Base-by-base conservation (phyloP, 2,888 invertebrate species). In the Drosophila buzzatii region DNA sequence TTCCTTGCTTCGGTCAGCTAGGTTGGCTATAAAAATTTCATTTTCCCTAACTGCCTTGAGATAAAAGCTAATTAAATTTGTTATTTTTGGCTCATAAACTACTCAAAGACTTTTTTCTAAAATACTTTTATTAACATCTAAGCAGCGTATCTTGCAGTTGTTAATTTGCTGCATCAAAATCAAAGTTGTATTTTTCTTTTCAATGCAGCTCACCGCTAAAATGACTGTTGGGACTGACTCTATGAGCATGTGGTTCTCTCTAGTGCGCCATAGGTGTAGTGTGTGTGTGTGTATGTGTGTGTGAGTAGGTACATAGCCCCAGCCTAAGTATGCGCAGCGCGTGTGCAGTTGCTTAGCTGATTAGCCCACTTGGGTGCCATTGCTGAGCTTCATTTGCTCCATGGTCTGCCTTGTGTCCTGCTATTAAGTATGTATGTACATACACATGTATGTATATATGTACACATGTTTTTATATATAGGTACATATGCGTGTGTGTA, bases 281-380 rank as follows among this genome's bases (percentile, higher is more conserved):
- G 6, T 47, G 47, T 47, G 16, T 27, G 9, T 47, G 45, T 45
- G 16, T 23, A 16, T 45, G 12, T 60, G 51, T 20, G 37, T 35
- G 12, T n/a, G 37, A 23, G 52, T 23, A 1, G 2, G 16, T 23
- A 18, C 1, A 18, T 16, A 41, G 2, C 39, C 31, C 35, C 42
- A 44, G 23, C 66, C 51, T 41, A 37, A 47, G 49, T 39, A 45
- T 68, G 55, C 39, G 70, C n/a, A 44, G 55, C 66, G 55, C 67
- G 64, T 74, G 62, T 74, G 70, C 63, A 63, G 70, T 73, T 80
- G 70, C 77, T 55, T 70, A 78, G 76, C 89, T 86, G 88, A 86
- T 86, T 89, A 86, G 89, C 87, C 77, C 89, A 82, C 86, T 87
- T 87, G 89, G 86, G 88, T 75, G 85, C 76, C 76, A 83, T 87